Evolutionary conservation across 2,113 vertebrate genomes (phyloP).

Genomic region (Phrynosoma blainvillii): DNA sequence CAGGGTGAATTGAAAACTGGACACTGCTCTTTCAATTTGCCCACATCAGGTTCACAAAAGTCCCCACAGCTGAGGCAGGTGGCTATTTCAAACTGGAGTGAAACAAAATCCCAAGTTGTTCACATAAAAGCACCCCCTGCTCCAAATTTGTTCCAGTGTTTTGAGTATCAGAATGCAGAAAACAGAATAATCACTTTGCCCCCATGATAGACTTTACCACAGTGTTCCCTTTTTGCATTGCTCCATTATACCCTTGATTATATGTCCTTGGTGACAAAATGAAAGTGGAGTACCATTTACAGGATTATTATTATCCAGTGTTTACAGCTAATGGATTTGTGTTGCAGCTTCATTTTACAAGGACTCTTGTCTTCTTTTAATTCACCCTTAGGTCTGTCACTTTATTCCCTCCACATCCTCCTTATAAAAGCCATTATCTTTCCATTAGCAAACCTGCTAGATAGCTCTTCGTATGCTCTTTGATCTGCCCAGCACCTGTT

Average conservation of each 20-base stretch:
- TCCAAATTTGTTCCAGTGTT: slow-evolving; percentile 11
- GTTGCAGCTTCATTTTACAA: slow-evolving; percentile 61
- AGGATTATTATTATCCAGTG: slow-evolving; percentile 61
- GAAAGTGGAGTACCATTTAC: slow-evolving; percentile 51
- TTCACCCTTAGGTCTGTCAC: slow-evolving; percentile 60
- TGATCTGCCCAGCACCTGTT: slow-evolving; percentile 68
- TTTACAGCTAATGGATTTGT: slow-evolving; percentile 62
- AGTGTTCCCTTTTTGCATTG: not conserved
- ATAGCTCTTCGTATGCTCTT: slow-evolving; percentile 67
- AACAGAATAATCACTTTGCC: not conserved
- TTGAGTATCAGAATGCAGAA: not conserved
- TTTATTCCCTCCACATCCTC: slow-evolving; percentile 60
- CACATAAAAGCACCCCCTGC: not conserved
- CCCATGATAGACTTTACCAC: not conserved
- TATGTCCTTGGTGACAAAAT: slow-evolving; percentile 25
- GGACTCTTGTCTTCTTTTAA: slow-evolving; percentile 63
- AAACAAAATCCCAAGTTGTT: not conserved
- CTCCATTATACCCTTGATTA: slow-evolving; percentile 39
- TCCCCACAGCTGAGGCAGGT: not conserved
- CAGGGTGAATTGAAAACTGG: not conserved
- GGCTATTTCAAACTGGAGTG: not conserved
- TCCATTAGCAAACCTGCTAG: slow-evolving; percentile 70
- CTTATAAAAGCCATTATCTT: slow-evolving; percentile 70
- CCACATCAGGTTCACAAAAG: too few relatives aligned
- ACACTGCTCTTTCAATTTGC: not conserved